These are phyloP conservation scores for Coenobita brevimanus DNA, from an alignment of 1,140 invertebrate species.

Conservation along the genomic window DNA sequence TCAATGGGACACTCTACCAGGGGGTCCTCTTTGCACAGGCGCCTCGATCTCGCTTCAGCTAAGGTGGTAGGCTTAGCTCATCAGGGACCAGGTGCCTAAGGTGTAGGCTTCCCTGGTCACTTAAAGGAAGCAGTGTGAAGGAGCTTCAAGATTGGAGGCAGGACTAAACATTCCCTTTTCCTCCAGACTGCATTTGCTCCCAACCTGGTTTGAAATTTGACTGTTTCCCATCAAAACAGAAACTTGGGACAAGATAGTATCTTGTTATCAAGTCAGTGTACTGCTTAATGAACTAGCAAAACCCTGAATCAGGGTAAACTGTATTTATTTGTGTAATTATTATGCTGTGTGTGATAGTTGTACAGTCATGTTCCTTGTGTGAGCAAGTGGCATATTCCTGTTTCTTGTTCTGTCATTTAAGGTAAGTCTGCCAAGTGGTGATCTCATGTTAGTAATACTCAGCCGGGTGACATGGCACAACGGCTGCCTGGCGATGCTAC, in stretches of 20 bases:
- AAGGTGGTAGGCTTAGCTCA: slow-evolving; percentile 13
- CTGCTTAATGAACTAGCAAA: slow-evolving; percentile 36
- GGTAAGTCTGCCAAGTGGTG: slow-evolving; percentile 39
- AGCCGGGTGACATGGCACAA: not conserved
- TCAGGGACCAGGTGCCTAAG: too few species aligned
- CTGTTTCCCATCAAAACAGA: not conserved
- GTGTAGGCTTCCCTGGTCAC: too few species aligned
- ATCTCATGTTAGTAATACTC: slow-evolving; percentile 59
- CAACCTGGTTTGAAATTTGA: too few species aligned
- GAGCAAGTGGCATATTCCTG: slow-evolving; percentile 40
- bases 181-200: too few species aligned
- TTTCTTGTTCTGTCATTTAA: slow-evolving; percentile 53
- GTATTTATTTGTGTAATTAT: slow-evolving; percentile 68
- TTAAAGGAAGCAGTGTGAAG: too few species aligned
- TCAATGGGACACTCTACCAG: slow-evolving; percentile 94
- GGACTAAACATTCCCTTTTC: too few species aligned
- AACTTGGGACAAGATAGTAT: slow-evolving; percentile 4
- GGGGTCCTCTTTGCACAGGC: slow-evolving; percentile 88
- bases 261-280: slow-evolving; percentile 45
- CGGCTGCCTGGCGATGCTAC: not conserved
- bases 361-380: slow-evolving; percentile 55
- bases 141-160: too few species aligned
- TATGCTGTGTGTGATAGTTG: slow-evolving; percentile 49
- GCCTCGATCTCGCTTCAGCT: slow-evolving; percentile 62
- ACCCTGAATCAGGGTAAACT: slow-evolving; percentile 62